phyloP scores from a whole-genome alignment of 2,113 vertebrate species.

The Falco punctatus region DNA sequence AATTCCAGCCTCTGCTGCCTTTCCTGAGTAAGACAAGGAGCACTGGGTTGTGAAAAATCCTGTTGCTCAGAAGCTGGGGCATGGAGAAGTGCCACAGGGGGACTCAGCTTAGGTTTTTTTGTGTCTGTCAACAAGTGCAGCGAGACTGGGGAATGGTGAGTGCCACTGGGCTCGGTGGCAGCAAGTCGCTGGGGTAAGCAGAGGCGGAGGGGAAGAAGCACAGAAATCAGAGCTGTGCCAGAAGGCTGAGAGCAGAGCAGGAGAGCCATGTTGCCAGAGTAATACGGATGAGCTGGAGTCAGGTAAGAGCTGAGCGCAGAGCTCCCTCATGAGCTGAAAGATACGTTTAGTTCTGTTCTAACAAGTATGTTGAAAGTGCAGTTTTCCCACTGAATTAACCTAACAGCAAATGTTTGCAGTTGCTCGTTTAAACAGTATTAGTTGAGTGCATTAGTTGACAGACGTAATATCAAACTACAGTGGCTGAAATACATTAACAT shows the following conservation, averaged over 20 bases:
- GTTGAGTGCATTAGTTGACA: not conserved
- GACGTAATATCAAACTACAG: not conserved
- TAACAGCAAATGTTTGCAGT: not conserved
- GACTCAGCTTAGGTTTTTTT: not conserved
- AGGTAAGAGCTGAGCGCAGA: not conserved
- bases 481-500: not conserved
- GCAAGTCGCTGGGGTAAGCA: not conserved
- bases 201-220: not conserved
- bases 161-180: not conserved
- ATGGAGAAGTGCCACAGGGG: not conserved
- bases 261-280: constrained; percentile 13
- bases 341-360: not conserved
- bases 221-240: constrained; percentile 34
- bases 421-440: not conserved
- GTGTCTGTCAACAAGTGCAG: not conserved
- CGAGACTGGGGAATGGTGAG: not conserved
- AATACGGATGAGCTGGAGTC: not conserved
- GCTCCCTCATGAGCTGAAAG: not conserved
- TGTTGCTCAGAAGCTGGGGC: not conserved
- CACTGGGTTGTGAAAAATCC: not conserved
- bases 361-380: not conserved
- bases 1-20: not conserved
- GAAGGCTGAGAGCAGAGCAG: constrained; percentile 32
- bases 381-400: constrained; percentile 8
- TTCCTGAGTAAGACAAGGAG: not conserved